These are phyloP conservation scores for Ploceus nigricollis DNA, from an alignment of 2,113 vertebrate genomes.

Conservation along the genomic window DNA sequence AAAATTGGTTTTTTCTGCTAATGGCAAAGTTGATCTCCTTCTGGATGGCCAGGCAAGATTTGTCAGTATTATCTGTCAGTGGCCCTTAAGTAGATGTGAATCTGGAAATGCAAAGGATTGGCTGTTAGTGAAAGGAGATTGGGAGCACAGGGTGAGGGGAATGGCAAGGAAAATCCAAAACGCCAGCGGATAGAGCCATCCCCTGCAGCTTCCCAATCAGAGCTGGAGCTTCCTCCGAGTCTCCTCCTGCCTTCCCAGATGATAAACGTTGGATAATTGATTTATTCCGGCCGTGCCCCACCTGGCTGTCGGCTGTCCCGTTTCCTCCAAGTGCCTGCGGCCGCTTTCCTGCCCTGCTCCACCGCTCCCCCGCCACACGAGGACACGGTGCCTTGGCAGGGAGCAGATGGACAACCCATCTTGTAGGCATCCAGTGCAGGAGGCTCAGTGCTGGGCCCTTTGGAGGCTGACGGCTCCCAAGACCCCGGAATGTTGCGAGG, in stretches of 20 bases:
- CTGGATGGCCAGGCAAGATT: not conserved
- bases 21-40: not conserved
- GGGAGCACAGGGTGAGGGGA: not conserved
- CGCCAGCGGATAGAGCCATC: not conserved
- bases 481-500: not conserved
- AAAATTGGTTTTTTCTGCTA: not conserved
- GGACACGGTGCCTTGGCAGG: slow-evolving; percentile 18
- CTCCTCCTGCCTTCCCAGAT: not conserved
- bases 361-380: not conserved
- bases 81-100: not conserved
- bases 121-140: not conserved
- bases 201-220: not conserved
- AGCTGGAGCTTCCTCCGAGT: not conserved
- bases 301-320: not conserved
- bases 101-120: not conserved
- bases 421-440: not conserved
- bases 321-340: not conserved
- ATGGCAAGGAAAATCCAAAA: not conserved
- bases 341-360: not conserved
- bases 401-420: slow-evolving; percentile 47
- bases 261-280: slow-evolving; percentile 44
- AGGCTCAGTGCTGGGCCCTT: slow-evolving; percentile 19
- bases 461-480: slow-evolving; percentile 29
- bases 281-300: not conserved
- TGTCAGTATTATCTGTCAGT: not conserved